Evolutionary conservation across 2,113 vertebrate species (phyloP), one percentile per base, ranked within the genome.

Genomic region (Arenaria interpres): DNA sequence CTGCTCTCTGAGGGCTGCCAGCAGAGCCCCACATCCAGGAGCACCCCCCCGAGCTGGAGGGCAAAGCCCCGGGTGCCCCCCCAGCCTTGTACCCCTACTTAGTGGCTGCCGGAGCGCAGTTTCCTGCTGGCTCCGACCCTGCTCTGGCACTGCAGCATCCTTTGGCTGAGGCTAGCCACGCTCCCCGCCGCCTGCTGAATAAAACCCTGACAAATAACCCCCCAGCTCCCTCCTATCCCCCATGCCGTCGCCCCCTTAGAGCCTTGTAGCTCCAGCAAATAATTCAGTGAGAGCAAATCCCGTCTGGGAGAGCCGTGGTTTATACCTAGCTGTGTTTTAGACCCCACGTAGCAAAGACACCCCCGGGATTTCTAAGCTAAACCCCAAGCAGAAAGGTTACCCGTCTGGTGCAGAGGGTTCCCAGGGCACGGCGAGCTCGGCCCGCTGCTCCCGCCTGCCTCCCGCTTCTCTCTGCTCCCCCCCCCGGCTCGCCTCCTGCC

Each of bases 241-340:
- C 3, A 1, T 3, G 2, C 35, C 64, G 66, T 41, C 28, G 1
- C 39, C 33, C 27, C 37, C 32, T 8, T 19, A 19, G 30, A 56
- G 30, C 57, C 37, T 9, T 18, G 3, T 5, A 8, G 12, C 48
- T 25, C 50, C 59, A 35, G 76, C 15, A 13, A 43, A 14, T 21
- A 8, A 30, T 10, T 33, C 22, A 4, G 43, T 3, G 37, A 41
- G 69, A 9, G 2, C 2, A 30, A 57, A 43, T 7, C 39, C 56
- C 3, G 0, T 3, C 39, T 9, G 30, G 7, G 4, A 21, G 23
- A 68, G 51, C 77, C 7, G 1, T 1, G 21, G 14, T 2, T 74
- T 10, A 1, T 46, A 57, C 7, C 51, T 33, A 8, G 11, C 15
- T 14, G 2, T 17, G 2, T 10, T 50, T 19, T 10, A 35, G 3